Evolutionary conservation across 1,140 invertebrate genomes (phyloP).

Genomic region (Himalopsyche phryganea): DNA sequence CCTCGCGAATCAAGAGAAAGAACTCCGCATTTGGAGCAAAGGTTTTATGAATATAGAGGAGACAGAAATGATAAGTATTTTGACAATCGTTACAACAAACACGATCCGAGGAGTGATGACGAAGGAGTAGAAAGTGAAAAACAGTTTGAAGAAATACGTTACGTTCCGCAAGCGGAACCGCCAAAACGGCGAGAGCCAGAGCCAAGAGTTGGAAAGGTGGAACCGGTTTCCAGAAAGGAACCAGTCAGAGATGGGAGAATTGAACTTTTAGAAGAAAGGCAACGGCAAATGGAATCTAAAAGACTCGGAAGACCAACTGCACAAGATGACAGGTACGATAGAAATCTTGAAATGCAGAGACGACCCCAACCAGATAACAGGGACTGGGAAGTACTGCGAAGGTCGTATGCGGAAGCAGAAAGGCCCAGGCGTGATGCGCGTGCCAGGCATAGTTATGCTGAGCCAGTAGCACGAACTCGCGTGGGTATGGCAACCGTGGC

Average conservation of each 20-base stretch:
- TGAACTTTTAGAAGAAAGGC: conserved; percentile 49
- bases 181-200: conserved; percentile 26
- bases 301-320: conserved; percentile 40
- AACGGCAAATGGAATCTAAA: conserved; percentile 47
- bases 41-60: conserved; percentile 32
- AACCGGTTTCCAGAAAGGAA: conserved; percentile 40
- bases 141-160: conserved; percentile 32
- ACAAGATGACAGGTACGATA: conserved; percentile 39
- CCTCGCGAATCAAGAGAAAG: conserved; percentile 23
- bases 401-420: conserved; percentile 37
- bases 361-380: conserved; percentile 44
- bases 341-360: conserved; percentile 42
- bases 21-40: conserved; percentile 30
- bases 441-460: conserved; percentile 51
- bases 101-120: conserved; percentile 32
- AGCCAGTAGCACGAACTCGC: conserved; percentile 48
- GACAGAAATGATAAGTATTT: conserved; percentile 33
- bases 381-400: conserved; percentile 37
- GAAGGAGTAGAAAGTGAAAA: conserved; percentile 34
- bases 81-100: conserved; percentile 32
- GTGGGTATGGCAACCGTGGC: conserved; percentile 44
- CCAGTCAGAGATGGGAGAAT: conserved; percentile 46
- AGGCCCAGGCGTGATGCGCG: conserved; percentile 47
- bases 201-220: conserved; percentile 17
- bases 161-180: conserved; percentile 29